Evolutionary conservation across 1,140 invertebrate genomes (phyloP).

Genomic region (Delia radicum): DNA sequence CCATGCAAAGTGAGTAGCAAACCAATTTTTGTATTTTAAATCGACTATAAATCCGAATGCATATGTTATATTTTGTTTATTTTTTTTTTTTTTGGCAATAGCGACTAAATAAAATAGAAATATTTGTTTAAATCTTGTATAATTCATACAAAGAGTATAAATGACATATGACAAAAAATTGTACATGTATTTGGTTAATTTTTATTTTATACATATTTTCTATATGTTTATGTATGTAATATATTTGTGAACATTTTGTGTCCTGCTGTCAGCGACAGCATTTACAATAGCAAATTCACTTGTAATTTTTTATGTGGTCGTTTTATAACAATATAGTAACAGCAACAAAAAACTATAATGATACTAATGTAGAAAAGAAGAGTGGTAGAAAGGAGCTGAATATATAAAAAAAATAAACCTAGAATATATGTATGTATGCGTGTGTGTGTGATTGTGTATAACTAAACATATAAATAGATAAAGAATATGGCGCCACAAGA

Average conservation of each 20-base stretch:
- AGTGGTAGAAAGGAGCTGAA: not conserved
- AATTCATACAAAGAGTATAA: too few species aligned
- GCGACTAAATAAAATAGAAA: too few species aligned
- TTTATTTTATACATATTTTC: not conserved
- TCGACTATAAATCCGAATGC: too few species aligned
- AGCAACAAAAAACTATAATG: not conserved
- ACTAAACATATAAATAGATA: not conserved
- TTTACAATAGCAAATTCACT: not conserved
- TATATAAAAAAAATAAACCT: not conserved
- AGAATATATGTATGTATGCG: not conserved
- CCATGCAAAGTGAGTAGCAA: too few species aligned
- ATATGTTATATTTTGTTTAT: too few species aligned
- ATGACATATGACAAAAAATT: too few species aligned
- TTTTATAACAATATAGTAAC: not conserved
- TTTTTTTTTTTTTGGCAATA: too few species aligned
- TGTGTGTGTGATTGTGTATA: not conserved
- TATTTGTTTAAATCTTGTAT: too few species aligned
- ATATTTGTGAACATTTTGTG: not conserved
- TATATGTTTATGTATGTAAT: not conserved
- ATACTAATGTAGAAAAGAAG: not conserved
- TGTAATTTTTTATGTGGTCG: not conserved
- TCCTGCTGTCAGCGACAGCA: not conserved
- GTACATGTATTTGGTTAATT: not conserved
- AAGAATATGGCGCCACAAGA: conserved; percentile 3
- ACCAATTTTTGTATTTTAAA: too few species aligned